Base-by-base conservation (phyloP, 2,888 invertebrate species). In the Campopleginae sp. region DNA sequence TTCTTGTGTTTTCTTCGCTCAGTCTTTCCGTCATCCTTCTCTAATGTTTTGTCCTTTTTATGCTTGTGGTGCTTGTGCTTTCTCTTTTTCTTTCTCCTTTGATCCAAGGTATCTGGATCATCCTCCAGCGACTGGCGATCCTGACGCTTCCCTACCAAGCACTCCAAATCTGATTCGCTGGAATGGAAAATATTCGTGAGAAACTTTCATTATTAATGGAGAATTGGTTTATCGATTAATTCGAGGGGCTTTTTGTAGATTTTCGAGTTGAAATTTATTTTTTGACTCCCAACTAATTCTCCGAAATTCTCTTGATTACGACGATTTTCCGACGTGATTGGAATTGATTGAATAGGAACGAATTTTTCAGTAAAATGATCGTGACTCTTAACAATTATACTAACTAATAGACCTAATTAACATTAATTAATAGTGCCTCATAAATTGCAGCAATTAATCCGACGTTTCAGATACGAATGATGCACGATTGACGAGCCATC, bases 21-120 rank as follows among this genome's bases (percentile, higher is more conserved):
- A 0, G 80, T 38, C 48, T 86, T 86, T 5, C 46, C 3, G 27
- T 75, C 72, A 0, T 86, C 91, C 71, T 90, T 92, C 42, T 93
- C 93, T 7, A 89, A 46, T 51, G 89, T 83, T 90, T 92, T 93
- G 76, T 94, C 93, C 68, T 92, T 93, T 89, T 93, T 94, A 76
- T 93, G 93, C 80, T 94, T 94, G 80, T 91, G 92, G 77, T 93
- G 93, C 82, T 94, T 94, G 83, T 93, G 94, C 89, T 93, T 94
- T 86, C 93, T 91, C 84, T 93, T 94, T 79, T 92, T 93, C 84
- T 93, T 93, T 80, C 92, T 93, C 74, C 90, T 90, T 87, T 91
- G 91, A 81, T 93, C 92, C 33, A 92, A 84, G 48, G 89, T 87
- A 10, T 93, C 93, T 1, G 90, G 86, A 51, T 92, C 92, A 42